A percentile compares a stretch with the other conserved stretches of the same genome.
These are phyloP conservation scores for Anolis apletophallus DNA, from an alignment of 2,797 vertebrate species.

Conservation along the genomic window DNA sequence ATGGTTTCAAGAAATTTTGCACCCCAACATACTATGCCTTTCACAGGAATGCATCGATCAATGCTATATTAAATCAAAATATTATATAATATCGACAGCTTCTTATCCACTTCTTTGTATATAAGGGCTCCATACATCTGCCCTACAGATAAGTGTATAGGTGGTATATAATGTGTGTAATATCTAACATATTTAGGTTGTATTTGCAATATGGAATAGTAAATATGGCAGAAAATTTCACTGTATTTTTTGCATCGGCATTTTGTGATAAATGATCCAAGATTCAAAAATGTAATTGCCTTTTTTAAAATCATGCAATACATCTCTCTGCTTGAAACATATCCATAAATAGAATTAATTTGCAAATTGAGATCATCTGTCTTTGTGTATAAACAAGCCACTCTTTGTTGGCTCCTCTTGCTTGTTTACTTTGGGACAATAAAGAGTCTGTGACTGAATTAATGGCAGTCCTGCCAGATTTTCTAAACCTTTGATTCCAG, in stretches of 20 bases:
- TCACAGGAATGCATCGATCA: not conserved
- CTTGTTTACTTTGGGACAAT: constrained; percentile 7
- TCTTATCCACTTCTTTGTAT: not conserved
- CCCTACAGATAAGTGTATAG: not conserved
- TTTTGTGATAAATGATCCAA: not conserved
- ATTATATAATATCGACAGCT: not conserved
- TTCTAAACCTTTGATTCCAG: not conserved
- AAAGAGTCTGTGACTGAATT: not conserved
- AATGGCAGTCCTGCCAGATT: not conserved
- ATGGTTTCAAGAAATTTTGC: not conserved
- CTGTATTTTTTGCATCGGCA: not conserved
- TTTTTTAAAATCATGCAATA: not conserved
- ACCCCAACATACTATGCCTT: not conserved
- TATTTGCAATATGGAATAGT: constrained; percentile 22
- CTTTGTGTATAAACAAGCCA: not conserved
- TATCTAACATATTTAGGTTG: constrained; percentile 23
- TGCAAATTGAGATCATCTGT: constrained; percentile 8
- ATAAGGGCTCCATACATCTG: not conserved
- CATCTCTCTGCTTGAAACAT: not conserved
- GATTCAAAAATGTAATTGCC: not conserved
- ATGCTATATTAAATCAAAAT: not conserved
- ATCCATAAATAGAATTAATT: constrained; percentile 4
- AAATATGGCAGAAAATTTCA: constrained; percentile 17
- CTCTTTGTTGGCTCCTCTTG: constrained; percentile 15
- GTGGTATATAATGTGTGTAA: not conserved